A percentile compares a stretch with the other conserved stretches of the same genome.
These are phyloP conservation scores for Eidolon dupreanum DNA, from an alignment of 2,797 vertebrate species.

Conservation along the genomic window DNA sequence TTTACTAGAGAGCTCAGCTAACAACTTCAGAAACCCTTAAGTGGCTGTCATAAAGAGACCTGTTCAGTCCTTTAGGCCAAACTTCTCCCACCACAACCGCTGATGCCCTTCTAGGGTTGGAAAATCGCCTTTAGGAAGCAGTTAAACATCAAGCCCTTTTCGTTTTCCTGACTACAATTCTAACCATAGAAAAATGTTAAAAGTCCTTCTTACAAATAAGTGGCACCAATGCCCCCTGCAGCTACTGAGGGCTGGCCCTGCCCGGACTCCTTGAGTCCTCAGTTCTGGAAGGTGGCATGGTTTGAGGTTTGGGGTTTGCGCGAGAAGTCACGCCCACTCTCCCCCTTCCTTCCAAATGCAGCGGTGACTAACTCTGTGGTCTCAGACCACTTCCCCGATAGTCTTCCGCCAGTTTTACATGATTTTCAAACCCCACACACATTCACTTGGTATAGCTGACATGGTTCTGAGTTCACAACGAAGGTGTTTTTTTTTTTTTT, in stretches of 20 bases:
- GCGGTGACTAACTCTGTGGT: neutral
- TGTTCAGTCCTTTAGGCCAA: neutral
- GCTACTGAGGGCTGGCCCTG: neutral
- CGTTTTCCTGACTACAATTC: constrained; percentile 60
- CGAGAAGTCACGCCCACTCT: rapidly evolving
- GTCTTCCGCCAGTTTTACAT: neutral
- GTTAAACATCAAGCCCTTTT: constrained; percentile 83
- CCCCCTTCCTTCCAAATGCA: neutral
- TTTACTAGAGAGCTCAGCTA: constrained; percentile 72
- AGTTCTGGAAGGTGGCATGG: neutral
- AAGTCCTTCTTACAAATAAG: constrained; percentile 57
- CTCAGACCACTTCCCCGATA: neutral
- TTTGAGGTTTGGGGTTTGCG: neutral
- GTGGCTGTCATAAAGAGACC: constrained; percentile 8
- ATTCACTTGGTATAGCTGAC: neutral
- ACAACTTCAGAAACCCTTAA: constrained; percentile 68
- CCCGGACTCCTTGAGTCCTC: neutral
- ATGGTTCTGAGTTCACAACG: constrained; percentile 37
- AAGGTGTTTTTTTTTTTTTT: constrained; percentile 80
- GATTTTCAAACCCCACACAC: neutral
- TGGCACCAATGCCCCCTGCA: neutral
- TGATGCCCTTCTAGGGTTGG: neutral
- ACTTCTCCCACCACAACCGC: neutral
- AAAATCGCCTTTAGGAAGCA: constrained; percentile 43
- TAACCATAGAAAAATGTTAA: neutral